Evolutionary conservation across 2,888 invertebrate genomes (phyloP).

Genomic region (Lamellibrachia columna): DNA sequence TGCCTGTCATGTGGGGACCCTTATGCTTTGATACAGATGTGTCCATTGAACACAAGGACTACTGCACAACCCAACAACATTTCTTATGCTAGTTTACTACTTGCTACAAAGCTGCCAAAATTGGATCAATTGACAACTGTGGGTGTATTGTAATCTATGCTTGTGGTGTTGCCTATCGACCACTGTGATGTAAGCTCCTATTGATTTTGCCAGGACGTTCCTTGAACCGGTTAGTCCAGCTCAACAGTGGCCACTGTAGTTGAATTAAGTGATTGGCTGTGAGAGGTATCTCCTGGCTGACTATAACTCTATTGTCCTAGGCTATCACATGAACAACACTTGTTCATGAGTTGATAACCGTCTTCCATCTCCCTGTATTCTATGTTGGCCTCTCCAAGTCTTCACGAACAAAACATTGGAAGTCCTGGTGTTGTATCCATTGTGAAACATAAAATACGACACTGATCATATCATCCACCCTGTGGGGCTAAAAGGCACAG

Average conservation of each 20-base stretch:
- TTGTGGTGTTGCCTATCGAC: not conserved
- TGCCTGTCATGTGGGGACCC: not conserved
- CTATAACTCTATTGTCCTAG: not conserved
- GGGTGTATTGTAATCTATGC: not conserved
- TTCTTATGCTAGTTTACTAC: not conserved
- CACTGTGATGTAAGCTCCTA: not conserved
- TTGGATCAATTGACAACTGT: not conserved
- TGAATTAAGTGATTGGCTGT: not conserved
- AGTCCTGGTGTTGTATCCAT: not conserved
- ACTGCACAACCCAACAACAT: not conserved
- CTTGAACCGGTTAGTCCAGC: not conserved
- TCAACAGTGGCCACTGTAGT: not conserved
- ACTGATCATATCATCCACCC: not conserved
- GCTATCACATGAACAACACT: not conserved
- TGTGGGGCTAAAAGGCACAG: not conserved
- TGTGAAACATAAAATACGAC: not conserved
- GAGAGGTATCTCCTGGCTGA: not conserved
- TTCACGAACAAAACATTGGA: not conserved
- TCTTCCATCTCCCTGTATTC: not conserved
- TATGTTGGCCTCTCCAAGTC: not conserved
- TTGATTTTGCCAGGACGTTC: not conserved
- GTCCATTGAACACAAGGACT: not conserved
- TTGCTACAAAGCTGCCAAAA: not conserved
- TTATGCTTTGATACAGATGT: not conserved
- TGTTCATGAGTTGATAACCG: not conserved